Evolutionary conservation across 2,797 vertebrate genomes (phyloP).

Genomic region (Epinephelus awoara): DNA sequence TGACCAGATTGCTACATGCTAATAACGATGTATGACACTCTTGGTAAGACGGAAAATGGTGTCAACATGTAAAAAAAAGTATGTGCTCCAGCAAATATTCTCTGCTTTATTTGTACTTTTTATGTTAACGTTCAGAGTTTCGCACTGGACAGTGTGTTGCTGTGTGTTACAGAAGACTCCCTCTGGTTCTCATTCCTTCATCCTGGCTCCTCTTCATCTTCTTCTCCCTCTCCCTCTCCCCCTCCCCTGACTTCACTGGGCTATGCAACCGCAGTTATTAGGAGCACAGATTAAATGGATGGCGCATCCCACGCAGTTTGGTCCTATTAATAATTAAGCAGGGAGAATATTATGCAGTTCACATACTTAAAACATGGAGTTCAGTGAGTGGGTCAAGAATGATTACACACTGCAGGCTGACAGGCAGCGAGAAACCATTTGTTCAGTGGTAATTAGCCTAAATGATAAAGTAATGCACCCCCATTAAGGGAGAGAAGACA

Average conservation of each 20-base stretch:
- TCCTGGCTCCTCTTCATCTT: constrained; percentile 20
- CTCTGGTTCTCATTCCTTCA: constrained; percentile 8
- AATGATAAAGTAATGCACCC: constrained; percentile 90
- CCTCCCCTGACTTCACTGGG: constrained; percentile 4
- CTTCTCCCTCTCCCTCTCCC: neutral
- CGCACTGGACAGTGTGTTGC: neutral
- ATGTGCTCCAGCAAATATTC: neutral
- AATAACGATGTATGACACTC: neutral
- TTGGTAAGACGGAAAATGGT: neutral
- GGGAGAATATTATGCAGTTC: constrained; percentile 90
- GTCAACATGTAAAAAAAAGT: neutral
- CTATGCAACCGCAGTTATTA: constrained; percentile 67
- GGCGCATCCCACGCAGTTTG: constrained; percentile 82
- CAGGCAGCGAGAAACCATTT: constrained; percentile 91
- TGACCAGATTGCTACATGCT: no score
- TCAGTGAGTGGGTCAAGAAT: constrained; percentile 94
- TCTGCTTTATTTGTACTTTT: constrained; percentile 10
- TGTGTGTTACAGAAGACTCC: neutral
- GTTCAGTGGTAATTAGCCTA: constrained; percentile 95
- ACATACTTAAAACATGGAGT: constrained; percentile 93
- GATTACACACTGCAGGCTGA: constrained; percentile 93
- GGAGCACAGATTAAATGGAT: constrained; percentile 75
- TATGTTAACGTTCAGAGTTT: neutral
- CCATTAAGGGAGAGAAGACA: constrained; percentile 69
- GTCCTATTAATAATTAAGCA: constrained; percentile 91